phyloP scores from a whole-genome alignment of 2,797 vertebrate genomes.

The Alosa sapidissima region DNA sequence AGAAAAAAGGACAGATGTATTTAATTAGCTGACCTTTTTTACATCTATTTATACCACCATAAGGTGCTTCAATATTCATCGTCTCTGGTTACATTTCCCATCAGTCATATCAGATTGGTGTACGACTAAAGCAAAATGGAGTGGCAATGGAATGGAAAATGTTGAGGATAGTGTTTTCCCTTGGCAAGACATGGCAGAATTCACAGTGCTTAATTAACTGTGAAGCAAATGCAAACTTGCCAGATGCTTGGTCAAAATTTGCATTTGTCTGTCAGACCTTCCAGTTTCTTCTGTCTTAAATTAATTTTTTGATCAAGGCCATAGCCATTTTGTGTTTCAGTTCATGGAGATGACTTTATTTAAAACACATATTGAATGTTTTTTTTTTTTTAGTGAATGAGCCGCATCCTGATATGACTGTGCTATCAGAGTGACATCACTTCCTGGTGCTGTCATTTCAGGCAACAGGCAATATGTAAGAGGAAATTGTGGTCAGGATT shows the following conservation, averaged over 20 bases:
- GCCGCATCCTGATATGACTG: not conserved
- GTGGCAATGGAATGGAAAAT: too few species aligned
- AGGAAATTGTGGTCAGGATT: not conserved
- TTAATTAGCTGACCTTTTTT: slow-evolving; percentile 1
- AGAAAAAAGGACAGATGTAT: not conserved
- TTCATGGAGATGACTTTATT: not conserved
- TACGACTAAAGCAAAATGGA: not conserved
- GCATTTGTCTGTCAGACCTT: slow-evolving; percentile 9
- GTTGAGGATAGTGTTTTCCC: slow-evolving; percentile 6
- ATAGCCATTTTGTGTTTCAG: not conserved
- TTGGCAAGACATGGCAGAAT: not conserved
- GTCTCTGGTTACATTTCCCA: not conserved
- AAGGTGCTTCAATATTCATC: slow-evolving; percentile 14
- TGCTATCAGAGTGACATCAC: not conserved
- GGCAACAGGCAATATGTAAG: not conserved
- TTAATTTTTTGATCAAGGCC: not conserved
- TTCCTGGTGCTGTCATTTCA: not conserved
- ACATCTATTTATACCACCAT: not conserved
- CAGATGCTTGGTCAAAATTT: slow-evolving; percentile 21
- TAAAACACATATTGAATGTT: not conserved
- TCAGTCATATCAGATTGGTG: slow-evolving; percentile 6
- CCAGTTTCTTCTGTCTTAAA: slow-evolving; percentile 1
- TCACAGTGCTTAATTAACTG: slow-evolving; percentile 11
- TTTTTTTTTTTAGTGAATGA: not conserved
- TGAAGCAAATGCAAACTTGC: slow-evolving; percentile 20